Base-by-base conservation (phyloP, 2,888 invertebrate species). In the Argyra leucocephala region DNA sequence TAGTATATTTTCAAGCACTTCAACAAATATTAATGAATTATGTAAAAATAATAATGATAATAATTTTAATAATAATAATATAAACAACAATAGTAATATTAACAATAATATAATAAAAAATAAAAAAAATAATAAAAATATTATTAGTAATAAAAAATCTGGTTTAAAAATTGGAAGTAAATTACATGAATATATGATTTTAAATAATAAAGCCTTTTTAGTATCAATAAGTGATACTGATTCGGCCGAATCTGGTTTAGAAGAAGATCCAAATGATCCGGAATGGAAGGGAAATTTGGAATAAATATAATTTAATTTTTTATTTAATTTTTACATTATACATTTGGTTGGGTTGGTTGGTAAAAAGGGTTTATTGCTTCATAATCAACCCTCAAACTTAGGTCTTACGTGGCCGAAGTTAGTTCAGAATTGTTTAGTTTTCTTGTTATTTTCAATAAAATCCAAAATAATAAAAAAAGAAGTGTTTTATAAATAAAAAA, bases 191-290 rank as follows among this genome's bases (percentile, higher is more conserved):
- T 74, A 74, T 9, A 76, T 74, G 69, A 67, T 72, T 60, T 68
- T 71, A 36, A 69, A 69, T 57, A 67, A 69, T 5, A 68, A 68
- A 61, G 66, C 68, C 58, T 69, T 69, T 61, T 66, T 67, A 66
- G 66, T 69, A 58, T 64, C 67, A 57, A 72, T 72, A 62, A 74
- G 72, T 69, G 75, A 74, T 65, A 72, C 70, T 15, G 75, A 75
- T 63, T 71, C 74, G 23, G 69, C 72, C 5, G 75, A 74, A 24
- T 86, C 86, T 24, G 85, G 84, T 64, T 81, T 83, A 69, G 89
- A 90, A 69, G 91, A 91, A 75, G 92, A 92, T 79, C 91, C 91
- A 26, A 90, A 91, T 76, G 92, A 92, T 81, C 88, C 88, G 7
- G 92, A 92, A 75, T 93, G 93, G 93, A 86, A 74, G 63, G 61